phyloP scores from a whole-genome alignment of 1,140 invertebrate species.

The Callitettix versicolor region DNA sequence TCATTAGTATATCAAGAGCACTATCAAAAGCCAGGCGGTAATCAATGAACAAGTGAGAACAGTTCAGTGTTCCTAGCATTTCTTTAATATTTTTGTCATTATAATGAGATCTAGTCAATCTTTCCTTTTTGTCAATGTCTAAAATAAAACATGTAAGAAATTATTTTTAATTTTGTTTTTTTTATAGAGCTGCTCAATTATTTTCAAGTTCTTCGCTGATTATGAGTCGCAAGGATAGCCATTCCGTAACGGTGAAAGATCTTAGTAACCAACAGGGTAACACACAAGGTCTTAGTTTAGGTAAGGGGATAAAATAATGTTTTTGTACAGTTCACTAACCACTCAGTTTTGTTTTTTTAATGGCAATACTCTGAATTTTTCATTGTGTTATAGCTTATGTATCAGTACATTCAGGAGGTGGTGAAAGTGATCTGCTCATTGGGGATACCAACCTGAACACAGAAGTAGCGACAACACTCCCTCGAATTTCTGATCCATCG shows the following conservation, averaged over 20 bases:
- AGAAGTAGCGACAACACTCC: not conserved
- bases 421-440: constrained; percentile 10
- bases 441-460: not conserved
- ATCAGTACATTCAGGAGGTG: constrained; percentile 22
- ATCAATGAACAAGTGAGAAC: no score
- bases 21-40: no score
- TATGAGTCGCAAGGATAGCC: constrained; percentile 20
- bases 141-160: no score
- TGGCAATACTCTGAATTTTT: no score
- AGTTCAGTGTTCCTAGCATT: no score
- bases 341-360: no score
- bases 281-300: constrained; percentile 37
- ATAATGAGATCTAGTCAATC: no score
- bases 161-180: no score
- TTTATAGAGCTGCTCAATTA: constrained; percentile 38
- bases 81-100: no score
- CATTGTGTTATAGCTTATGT: constrained; percentile 21
- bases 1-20: no score
- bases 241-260: constrained; percentile 7
- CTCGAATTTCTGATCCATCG: constrained; percentile 2
- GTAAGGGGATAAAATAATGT: constrained; percentile 15
- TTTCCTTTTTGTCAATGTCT: no score
- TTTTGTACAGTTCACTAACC: no score
- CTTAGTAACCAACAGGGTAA: constrained; percentile 19
- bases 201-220: constrained; percentile 28